Conservation (phyloP, 2,797 vertebrate genomes). For the Chrosomus eos region DNA sequence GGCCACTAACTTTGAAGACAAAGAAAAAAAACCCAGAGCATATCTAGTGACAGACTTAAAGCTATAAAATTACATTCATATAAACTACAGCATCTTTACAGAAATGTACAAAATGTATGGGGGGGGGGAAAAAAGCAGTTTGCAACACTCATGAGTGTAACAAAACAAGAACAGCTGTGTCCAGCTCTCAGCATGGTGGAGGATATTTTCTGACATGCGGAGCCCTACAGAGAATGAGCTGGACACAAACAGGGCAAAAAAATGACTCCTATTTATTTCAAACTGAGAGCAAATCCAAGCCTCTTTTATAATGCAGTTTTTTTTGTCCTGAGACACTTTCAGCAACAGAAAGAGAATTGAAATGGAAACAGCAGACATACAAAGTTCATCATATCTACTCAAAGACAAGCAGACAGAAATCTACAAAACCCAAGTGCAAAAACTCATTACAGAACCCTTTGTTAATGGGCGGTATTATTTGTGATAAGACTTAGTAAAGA, state of each 20-base stretch:
- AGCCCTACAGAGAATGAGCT: conserved; percentile 36
- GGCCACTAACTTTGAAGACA: too few species aligned
- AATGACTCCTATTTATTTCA: conserved; percentile 34
- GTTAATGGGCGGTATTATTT: not conserved
- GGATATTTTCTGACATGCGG: conserved; percentile 46
- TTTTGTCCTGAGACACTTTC: not conserved
- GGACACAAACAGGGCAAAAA: conserved; percentile 34
- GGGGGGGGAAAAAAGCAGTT: not conserved
- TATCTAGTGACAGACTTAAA: not conserved
- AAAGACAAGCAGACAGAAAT: not conserved
- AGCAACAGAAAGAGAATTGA: not conserved
- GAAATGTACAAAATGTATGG: not conserved
- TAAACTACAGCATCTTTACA: not conserved
- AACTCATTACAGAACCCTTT: not conserved
- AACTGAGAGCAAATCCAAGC: conserved; percentile 26
- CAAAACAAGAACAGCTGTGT: conserved; percentile 51
- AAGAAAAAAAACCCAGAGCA: not conserved
- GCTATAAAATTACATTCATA: not conserved
- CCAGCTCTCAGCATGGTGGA: conserved; percentile 25
- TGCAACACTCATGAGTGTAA: conserved; percentile 18
- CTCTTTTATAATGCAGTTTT: not conserved
- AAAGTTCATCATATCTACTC: not conserved
- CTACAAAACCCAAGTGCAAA: not conserved
- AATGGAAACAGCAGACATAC: not conserved
- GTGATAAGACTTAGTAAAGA: not conserved